Evolutionary conservation across 1,140 invertebrate species (phyloP).

Genomic region (Solenopsis fugax): DNA sequence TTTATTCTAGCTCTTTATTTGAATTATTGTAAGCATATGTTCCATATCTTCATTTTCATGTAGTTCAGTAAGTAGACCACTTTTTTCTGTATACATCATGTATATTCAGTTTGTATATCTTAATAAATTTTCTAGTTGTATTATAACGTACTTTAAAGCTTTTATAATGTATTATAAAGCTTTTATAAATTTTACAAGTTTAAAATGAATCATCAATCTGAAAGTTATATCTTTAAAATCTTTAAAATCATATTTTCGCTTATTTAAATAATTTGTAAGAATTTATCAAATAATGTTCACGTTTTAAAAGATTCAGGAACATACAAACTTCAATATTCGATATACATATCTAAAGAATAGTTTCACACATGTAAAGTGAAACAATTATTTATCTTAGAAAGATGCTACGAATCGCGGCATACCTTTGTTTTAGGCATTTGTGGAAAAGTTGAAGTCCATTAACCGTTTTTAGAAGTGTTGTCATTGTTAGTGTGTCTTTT

Average conservation of each 20-base stretch:
- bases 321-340: background rate
- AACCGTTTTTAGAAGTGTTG: constrained; percentile 74
- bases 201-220: background rate
- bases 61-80: background rate
- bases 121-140: background rate
- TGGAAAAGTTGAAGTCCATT: constrained; percentile 70
- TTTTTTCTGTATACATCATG: background rate
- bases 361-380: background rate
- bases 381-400: background rate
- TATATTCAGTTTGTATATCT: background rate
- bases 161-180: background rate
- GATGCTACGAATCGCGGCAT: constrained; percentile 36
- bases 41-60: background rate
- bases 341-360: background rate
- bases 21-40: too few relatives aligned
- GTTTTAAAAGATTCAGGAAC: background rate
- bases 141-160: too few relatives aligned
- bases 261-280: constrained; percentile 3
- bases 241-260: background rate
- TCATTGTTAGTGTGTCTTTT: constrained; percentile 70
- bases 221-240: background rate
- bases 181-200: background rate
- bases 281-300: background rate
- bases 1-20: too few relatives aligned
- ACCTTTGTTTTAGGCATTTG: constrained; percentile 79